phyloP scores from a whole-genome alignment of 1,140 invertebrate genomes.

The Drosophila eugracilis region DNA sequence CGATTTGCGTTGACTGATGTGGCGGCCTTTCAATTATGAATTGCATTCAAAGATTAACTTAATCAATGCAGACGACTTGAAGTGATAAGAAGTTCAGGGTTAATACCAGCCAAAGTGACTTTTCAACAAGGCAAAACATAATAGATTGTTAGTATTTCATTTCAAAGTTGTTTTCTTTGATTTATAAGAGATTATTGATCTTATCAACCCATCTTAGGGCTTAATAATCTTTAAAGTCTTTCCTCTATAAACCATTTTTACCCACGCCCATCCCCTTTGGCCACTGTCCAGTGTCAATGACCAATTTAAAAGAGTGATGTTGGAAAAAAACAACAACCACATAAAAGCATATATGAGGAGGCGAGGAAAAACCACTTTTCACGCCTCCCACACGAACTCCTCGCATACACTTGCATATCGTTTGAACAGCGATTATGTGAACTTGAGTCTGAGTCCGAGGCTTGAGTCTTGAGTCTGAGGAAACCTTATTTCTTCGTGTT shows the following conservation, averaged over 20 bases:
- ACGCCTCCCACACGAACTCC: conserved; percentile 53
- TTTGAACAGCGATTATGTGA: conserved; percentile 26
- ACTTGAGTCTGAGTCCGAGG: conserved; percentile 19
- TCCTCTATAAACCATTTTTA: conserved; percentile 49
- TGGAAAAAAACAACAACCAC: conserved; percentile 15
- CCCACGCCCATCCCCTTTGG: conserved; percentile 21
- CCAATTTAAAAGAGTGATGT: conserved; percentile 43
- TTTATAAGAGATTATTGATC: not conserved
- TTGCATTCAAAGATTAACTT: conserved; percentile 34
- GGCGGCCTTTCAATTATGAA: conserved; percentile 26
- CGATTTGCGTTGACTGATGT: conserved; percentile 50
- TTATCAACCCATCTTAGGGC: conserved; percentile 3
- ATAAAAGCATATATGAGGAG: conserved; percentile 1
- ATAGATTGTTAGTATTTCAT: not conserved
- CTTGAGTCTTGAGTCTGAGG: conserved; percentile 23
- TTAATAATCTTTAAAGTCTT: conserved; percentile 22
- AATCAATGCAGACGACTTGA: conserved; percentile 2
- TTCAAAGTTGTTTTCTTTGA: not conserved
- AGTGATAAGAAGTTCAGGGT: conserved; percentile 40
- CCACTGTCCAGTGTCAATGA: conserved; percentile 35
- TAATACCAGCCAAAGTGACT: conserved; percentile 3
- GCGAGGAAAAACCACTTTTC: conserved; percentile 36
- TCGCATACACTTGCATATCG: conserved; percentile 18
- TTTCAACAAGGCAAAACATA: not conserved
- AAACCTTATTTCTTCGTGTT: conserved; percentile 45